Percentiles rank a stretch among this genome's conserved stretches.
Evolutionary conservation across 2,113 vertebrate genomes (phyloP).

Genomic region (Pedetes capensis): DNA sequence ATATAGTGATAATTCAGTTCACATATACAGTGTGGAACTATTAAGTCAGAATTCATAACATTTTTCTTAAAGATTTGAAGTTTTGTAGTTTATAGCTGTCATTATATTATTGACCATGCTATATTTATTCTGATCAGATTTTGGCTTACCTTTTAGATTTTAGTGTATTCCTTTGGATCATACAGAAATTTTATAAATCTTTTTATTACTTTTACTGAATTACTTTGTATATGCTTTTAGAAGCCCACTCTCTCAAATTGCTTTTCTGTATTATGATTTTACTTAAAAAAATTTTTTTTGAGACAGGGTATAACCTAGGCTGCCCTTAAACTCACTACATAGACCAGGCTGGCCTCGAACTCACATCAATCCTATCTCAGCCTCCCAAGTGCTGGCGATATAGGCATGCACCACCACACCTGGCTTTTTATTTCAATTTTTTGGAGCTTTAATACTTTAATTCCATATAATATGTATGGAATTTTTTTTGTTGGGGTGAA

Average conservation of each 20-base stretch:
- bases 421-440: conserved; percentile 18
- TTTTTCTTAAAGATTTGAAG: conserved; percentile 21
- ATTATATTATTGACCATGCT: not conserved
- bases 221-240: not conserved
- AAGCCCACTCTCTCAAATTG: not conserved
- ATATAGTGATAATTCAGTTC: too few species aligned
- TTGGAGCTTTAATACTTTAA: not conserved
- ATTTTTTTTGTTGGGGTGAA: not conserved
- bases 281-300: too few species aligned
- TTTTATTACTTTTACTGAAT: not conserved
- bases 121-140: not conserved
- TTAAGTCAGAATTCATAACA: too few species aligned
- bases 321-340: too few species aligned
- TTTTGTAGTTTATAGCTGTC: not conserved
- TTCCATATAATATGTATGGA: not conserved
- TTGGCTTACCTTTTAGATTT: not conserved
- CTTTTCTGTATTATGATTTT: conserved; percentile 16
- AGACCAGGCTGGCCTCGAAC: too few species aligned
- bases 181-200: not conserved
- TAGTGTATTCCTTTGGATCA: not conserved
- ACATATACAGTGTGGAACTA: too few species aligned
- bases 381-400: too few species aligned
- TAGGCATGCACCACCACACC: too few species aligned
- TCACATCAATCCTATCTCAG: too few species aligned
- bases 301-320: too few species aligned